phyloP scores from a whole-genome alignment of 2,797 vertebrate genomes.

The Semotilus atromaculatus region DNA sequence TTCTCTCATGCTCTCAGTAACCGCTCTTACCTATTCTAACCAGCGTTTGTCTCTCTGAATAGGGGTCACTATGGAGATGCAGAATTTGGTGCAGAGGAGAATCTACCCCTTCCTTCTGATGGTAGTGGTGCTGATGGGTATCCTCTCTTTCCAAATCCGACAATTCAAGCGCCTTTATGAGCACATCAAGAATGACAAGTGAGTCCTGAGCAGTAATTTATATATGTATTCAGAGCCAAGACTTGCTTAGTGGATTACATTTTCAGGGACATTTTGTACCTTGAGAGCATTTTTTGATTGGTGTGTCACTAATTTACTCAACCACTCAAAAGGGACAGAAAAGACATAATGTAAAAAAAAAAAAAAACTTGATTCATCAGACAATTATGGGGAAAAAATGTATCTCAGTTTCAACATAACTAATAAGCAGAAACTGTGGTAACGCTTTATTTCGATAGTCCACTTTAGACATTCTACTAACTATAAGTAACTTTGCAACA shows the following conservation, averaged over 20 bases:
- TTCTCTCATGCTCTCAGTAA: not conserved
- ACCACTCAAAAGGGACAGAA: not conserved
- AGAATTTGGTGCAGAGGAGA: constrained; percentile 94
- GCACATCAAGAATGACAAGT: constrained; percentile 99
- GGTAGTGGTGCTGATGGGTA: constrained; percentile 94
- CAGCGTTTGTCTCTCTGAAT: constrained; percentile 51
- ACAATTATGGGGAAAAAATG: not conserved
- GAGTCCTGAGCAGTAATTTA: constrained; percentile 59
- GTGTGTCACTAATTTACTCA: not conserved
- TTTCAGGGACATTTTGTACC: not conserved
- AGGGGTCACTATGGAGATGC: constrained; percentile 97
- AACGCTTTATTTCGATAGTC: no score
- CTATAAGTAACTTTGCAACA: no score
- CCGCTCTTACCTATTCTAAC: not conserved
- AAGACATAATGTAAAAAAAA: not conserved
- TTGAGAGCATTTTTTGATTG: not conserved
- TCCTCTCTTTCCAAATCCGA: constrained; percentile 97
- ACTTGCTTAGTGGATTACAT: not conserved
- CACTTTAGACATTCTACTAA: no score
- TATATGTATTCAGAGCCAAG: not conserved
- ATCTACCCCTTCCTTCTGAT: constrained; percentile 98
- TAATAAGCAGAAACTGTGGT: not conserved
- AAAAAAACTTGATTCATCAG: not conserved
- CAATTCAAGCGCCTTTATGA: constrained; percentile 99
- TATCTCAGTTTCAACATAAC: not conserved